Evolutionary conservation across 2,797 vertebrate genomes (phyloP).

Genomic region (Syngnathus acus): DNA sequence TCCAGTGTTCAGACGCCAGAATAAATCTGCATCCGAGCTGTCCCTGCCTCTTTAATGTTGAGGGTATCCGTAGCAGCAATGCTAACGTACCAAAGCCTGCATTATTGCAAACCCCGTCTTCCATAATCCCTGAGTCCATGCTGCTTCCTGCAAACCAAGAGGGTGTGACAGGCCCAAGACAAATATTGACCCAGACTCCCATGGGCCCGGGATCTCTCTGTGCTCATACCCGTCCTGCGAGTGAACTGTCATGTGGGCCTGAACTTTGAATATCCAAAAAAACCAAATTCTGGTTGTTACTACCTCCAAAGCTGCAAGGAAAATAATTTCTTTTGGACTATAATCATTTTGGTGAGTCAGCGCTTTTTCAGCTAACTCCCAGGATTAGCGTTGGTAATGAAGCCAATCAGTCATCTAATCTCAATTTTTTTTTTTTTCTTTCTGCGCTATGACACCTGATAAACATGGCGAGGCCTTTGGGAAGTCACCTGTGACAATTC

Average conservation of each 20-base stretch:
- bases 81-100: constrained; percentile 9
- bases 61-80: constrained; percentile 18
- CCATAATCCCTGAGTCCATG: constrained; percentile 29
- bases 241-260: constrained; percentile 6
- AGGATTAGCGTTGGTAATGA: not conserved
- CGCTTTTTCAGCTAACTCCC: not conserved
- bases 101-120: constrained; percentile 25
- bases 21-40: constrained; percentile 22
- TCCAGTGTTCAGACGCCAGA: constrained; percentile 21
- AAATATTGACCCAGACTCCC: constrained; percentile 65
- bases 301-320: not conserved
- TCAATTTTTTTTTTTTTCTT: constrained; percentile 14
- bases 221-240: constrained; percentile 5
- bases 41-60: constrained; percentile 30
- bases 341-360: not conserved
- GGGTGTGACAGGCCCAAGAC: constrained; percentile 40
- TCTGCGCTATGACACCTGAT: constrained; percentile 12
- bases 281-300: not conserved
- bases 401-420: constrained; percentile 25
- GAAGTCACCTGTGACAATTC: constrained; percentile 16
- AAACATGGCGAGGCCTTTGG: constrained; percentile 11
- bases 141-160: constrained; percentile 37
- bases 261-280: not conserved
- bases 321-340: too few species aligned
- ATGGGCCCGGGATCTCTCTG: constrained; percentile 47